Base-by-base conservation (phyloP, 2,113 vertebrate genomes). In the Seriola quinqueradiata region DNA sequence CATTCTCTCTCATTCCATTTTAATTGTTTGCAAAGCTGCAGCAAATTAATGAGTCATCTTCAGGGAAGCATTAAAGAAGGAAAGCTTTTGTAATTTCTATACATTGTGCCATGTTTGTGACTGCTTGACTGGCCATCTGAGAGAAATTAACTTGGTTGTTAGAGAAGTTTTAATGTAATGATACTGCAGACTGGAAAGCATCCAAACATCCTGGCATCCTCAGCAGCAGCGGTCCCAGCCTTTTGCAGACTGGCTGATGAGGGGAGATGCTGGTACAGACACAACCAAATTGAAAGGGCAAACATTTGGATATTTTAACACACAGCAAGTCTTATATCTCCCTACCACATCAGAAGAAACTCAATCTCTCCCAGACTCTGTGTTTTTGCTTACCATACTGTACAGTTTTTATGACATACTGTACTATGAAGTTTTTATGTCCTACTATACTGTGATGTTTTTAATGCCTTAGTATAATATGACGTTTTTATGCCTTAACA, bases 1-100 rank as follows among this genome's bases (percentile, higher is more conserved):
- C 77, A 71, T 55, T 66, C 75, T 77, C 54, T 32, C 54, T 82
- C 78, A 36, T 85, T 82, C 57, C 28, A 58, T 69, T 81, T 79
- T 86, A 84, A 89, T 88, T 80, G 75, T 91, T 84, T 83, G 42
- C 63, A 85, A 82, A 84, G 74, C 67, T 38, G 69, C 55, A 68
- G 68, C 3, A 75, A 83, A 84, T 88, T 79, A 90, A 89, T 80
- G 80, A 87, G 68, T 87, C 59, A 48, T 84, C 72, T 71, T 80
- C 60, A 61, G 46, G 60, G 64, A 69, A 50, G 61, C 57, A 36
- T 79, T 72, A 67, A 13, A 38, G 65, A 65, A 70, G 32, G 70
- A 17, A 71, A 71, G 63, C 68, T 69, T 28, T n/a, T 73, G 71
- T 66, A n/a, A 69, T 77, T 90, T 75, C 66, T 73, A 17, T 66